Percentiles rank a stretch among this genome's conserved stretches.
Evolutionary conservation across 2,888 invertebrate genomes (phyloP).

Genomic region (Acheta domesticus): DNA sequence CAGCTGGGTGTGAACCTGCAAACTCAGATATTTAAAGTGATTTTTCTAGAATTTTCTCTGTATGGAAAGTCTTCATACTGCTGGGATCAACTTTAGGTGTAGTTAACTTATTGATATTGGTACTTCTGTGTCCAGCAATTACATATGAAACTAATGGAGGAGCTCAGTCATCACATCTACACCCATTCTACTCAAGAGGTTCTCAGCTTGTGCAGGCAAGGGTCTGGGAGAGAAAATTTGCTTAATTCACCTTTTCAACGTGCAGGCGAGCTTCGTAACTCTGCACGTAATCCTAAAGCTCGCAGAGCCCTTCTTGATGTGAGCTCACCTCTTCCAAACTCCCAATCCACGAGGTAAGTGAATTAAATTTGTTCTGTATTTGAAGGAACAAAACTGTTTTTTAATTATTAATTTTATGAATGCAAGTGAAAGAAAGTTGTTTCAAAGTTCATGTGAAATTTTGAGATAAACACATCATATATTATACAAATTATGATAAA

Average conservation of each 20-base stretch:
- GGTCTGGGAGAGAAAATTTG: conserved; percentile 55
- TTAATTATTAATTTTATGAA: too few relatives aligned
- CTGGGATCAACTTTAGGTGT: too few relatives aligned
- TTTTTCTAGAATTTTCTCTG: too few relatives aligned
- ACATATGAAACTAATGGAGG: conserved; percentile 64
- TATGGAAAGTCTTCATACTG: too few relatives aligned
- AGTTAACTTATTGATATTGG: too few relatives aligned
- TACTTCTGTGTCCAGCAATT: conserved; percentile 54
- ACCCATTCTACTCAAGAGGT: conserved; percentile 57
- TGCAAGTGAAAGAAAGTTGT: too few relatives aligned
- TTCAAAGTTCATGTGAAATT: too few relatives aligned
- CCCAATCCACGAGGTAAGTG: neutral
- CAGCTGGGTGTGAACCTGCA: too few relatives aligned
- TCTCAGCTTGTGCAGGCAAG: conserved; percentile 56
- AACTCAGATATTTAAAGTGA: too few relatives aligned
- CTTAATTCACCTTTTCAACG: conserved; percentile 56
- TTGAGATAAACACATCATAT: too few relatives aligned
- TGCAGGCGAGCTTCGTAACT: conserved; percentile 55
- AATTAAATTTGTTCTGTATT: neutral
- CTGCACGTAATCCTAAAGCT: conserved; percentile 54
- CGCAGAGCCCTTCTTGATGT: conserved; percentile 53
- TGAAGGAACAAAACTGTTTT: too few relatives aligned
- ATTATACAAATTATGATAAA: too few relatives aligned
- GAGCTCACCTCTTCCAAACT: neutral
- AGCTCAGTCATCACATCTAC: conserved; percentile 70